Evolutionary conservation across 1,140 invertebrate species (phyloP), one percentile per base, ranked within the genome.

Genomic region (Philaenus spumarius): DNA sequence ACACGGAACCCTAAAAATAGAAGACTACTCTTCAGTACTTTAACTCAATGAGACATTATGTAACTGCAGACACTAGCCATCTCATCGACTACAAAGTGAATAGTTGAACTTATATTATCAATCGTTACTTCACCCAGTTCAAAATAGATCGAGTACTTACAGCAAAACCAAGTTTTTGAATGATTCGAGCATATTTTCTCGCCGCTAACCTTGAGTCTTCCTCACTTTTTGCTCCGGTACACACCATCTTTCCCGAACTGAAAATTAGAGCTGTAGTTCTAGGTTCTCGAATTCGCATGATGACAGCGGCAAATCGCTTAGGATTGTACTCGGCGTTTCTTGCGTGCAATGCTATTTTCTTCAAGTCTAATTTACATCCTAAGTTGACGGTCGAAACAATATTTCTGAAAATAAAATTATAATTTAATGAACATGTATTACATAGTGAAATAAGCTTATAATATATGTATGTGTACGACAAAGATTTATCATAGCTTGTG

Each of bases 261-360:
- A 99, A 99, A 64, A 99, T 99, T 11, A 99, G 75, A 12, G 97
- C 97, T 20, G 97, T 99, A 2, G 97, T 99, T 64, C 97, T 78
- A 0, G 97, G 97, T 71, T 99, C 95, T 71, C 97, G 80, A 69
- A 99, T 99, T 71, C 97, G 81, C 97, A 99, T 99, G 55, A 99
- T 99, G 0, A 99, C 97, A 60, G 97, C 97, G 47, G 97, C 97
- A 82, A 99, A 99, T 73, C 97, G 87, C 77, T 99, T 99, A 23
- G 97, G 97, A 77, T 99, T 99, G 68, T 99, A 99, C 76, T 99
- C 97, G 12, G 97, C 97, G 80, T 99, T 99, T 74, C 97, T 84
- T 0, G 97, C 97, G 75, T 98, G 95, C 1, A 99, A 76, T 0
- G 97, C 97, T 67, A 99, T 99, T 76, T 95, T 97, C 69, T 97